Evolutionary conservation across 2,888 invertebrate genomes (phyloP).

Genomic region (Craniophora ligustri): DNA sequence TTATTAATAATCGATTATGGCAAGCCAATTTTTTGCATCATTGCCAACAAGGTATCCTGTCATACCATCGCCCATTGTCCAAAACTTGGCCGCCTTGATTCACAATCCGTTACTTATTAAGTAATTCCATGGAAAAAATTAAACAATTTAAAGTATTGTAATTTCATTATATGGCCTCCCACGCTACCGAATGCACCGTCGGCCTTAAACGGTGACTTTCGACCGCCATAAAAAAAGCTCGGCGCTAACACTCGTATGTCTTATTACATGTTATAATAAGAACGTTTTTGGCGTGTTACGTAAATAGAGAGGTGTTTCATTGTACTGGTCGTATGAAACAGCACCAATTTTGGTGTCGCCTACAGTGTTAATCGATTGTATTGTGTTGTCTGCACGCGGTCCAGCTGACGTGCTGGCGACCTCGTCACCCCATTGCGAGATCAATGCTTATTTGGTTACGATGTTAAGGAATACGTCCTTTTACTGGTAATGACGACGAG

Average conservation of each 20-base stretch:
- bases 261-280: constrained; percentile 37
- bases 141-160: constrained; percentile 41
- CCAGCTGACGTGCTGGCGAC: constrained; percentile 67
- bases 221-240: constrained; percentile 18
- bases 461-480: constrained; percentile 49
- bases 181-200: constrained; percentile 51
- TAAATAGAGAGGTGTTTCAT: constrained; percentile 48
- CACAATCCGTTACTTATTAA: constrained; percentile 53
- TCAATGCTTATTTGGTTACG: constrained; percentile 75
- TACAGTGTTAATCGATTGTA: constrained; percentile 74
- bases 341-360: constrained; percentile 79
- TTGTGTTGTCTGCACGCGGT: constrained; percentile 62
- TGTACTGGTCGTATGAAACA: constrained; percentile 63
- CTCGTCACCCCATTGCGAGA: constrained; percentile 68
- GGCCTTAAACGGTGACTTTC: constrained; percentile 54
- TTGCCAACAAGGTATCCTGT: constrained; percentile 24
- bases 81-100: constrained; percentile 56
- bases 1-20: constrained; percentile 5
- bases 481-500: constrained; percentile 23
- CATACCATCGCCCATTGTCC: constrained; percentile 48
- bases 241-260: constrained; percentile 16
- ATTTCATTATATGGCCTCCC: constrained; percentile 61
- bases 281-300: constrained; percentile 26
- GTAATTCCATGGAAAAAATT: constrained; percentile 51
- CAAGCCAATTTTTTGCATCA: constrained; percentile 23